Evolutionary conservation across 2,797 vertebrate genomes (phyloP), one percentile per base, ranked within the genome.

Genomic region (Rhinatrema bivittatum): DNA sequence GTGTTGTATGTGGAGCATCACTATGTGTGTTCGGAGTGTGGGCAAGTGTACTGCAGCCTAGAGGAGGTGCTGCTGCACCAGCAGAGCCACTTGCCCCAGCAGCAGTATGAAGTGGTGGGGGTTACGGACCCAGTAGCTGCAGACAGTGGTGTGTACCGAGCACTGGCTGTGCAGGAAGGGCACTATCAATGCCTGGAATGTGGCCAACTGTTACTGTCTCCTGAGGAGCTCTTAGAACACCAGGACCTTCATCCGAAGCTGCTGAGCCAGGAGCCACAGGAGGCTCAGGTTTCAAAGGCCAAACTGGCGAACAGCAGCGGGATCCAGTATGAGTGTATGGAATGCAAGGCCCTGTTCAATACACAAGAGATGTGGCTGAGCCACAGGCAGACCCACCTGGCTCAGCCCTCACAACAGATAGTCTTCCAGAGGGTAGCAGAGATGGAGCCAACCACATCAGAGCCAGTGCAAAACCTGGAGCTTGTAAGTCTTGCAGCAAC

Each of bases 181-280:
- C 91, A 93, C 31, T 94, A 92, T 60, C 93, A 95, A 46, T 97
- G 93, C 52, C 62, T 97, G 61, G 92, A 94, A 60, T 97, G 92
- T 9, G 91, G 90, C 5, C 73, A 86, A 24, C 68, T 95, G 5
- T 74, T 97, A 1, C 29, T 87, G 27, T 86, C 90, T 7, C 82
- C 92, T 0, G 86, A 87, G 2, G 90, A 95, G 50, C 83, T 97
- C 18, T 65, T 97, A 57, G 84, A 87, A 46, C 93, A 95, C 47
- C 92, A 95, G 48, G 93, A 93, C 58, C 70, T 94, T 46, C 93
- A 95, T 58, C 77, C 94, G 69, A 84, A 89, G 38, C 80, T 91
- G 24, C 15, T 77, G 21, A 60, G 37, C 1, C 64, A 62, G 1
- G 63, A 62, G 7, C 61, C 62, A 2, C 46, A 67, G 1, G 35